Evolutionary conservation across 2,797 vertebrate species (phyloP), one percentile per base, ranked within the genome.

Genomic region (Esox lucius): DNA sequence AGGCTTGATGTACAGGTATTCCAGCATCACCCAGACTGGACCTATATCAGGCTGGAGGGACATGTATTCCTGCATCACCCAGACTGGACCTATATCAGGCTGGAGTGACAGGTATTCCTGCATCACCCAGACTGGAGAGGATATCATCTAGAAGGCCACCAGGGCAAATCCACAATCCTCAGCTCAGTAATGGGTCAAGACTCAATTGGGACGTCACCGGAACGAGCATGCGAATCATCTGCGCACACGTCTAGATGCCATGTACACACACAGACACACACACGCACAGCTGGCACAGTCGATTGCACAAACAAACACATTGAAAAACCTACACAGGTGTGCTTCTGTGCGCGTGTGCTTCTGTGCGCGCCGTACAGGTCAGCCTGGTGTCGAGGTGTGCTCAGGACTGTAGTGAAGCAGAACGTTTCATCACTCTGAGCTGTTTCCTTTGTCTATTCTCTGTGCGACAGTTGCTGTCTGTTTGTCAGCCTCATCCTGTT

Each of bases 401-500:
- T 42, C 19, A 39, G 70, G 61, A 33, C n/a, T 42, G 15, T 22
- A 19, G 28, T 17, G 17, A 53, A 3, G 7, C 28, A n/a, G 19
- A n/a, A 61, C 53, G 17, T 12, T 51, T 59, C 33, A 15, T 62
- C 53, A 33, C 56, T 33, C 49, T 42, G 22, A 11, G 17, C 59
- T 26, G 12, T 19, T 28, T 35, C 42, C 16, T 42, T 19, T 31
- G 31, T 24, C 53, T 24, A n/a, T 31, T 24, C 33, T 61, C 28
- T 16, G 59, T 22, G 61, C 26, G 46, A 13, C 69, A 26, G 75
- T 53, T 53, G 62, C 31, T 72, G 56, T 65, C 68, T 70, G 68
- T 68, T 19, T 17, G 31, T 72, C 72, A 67, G 59, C 68, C 68
- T 74, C 64, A 78, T 78, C 76, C 68, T 70, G 46, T 70, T 70